Base-by-base conservation (phyloP, 2,113 vertebrate species). In the Dicentrarchus labrax region DNA sequence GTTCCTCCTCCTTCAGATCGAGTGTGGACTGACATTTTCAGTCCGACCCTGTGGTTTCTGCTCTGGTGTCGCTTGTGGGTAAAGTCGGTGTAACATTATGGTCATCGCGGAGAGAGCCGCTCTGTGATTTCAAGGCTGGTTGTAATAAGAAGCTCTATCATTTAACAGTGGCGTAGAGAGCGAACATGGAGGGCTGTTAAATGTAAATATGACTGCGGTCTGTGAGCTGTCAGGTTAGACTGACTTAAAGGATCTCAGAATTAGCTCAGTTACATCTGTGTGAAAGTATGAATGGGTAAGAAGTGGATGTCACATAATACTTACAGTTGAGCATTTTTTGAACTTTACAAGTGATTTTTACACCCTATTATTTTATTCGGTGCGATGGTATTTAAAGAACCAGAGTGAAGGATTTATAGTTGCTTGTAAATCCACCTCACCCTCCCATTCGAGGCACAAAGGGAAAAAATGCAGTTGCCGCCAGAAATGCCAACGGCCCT, bases 101-200 rank as follows among this genome's bases (percentile, higher is more conserved):
- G 90, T 88, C 78, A 36, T 48, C 21, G 64, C 45, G 71, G 78
- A 84, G 47, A 12, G 64, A 77, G 78, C 72, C 56, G 19, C 86
- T 70, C 59, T 87, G 78, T 84, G 84, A 87, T 90, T 90, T 86
- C 69, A 75, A 80, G 83, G 56, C 86, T 86, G 73, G 17, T 22
- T 76, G 75, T 76, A 78, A 86, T 71, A 60, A 86, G 72, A 86
- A n/a, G 54, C 66, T 83, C 73, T 84, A 77, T 90, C 59, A 82
- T 88, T 82, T 83, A 65, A 56, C 53, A 45, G 68, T n/a, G 59
- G 84, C 72, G 87, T 75, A 62, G 48, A 77, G 22, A 77, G 22
- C 65, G 78, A 78, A 77, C 22, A 68, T 7, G 59, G 22, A 56
- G 74, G 24, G 64, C 83, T 57, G 70, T 83, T 50, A 84, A 83